Percentiles rank a stretch among this genome's conserved stretches.
These are phyloP conservation scores for Andricus curvator DNA, from an alignment of 2,888 invertebrate species.

Conservation along the genomic window DNA sequence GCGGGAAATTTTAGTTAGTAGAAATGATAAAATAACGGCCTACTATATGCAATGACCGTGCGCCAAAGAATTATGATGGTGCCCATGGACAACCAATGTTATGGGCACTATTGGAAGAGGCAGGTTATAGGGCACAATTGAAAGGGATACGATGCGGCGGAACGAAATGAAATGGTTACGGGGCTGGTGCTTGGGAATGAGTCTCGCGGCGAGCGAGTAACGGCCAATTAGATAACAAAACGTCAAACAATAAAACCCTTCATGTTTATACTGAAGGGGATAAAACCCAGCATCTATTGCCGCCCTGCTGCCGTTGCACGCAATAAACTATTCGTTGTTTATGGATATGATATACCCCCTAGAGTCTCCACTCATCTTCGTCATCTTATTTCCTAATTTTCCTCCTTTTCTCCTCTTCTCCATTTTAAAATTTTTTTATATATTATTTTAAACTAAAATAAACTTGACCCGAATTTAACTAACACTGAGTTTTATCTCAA, in stretches of 20 bases:
- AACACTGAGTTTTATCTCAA: too few relatives aligned
- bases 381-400: constrained; percentile 18
- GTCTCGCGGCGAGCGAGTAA: constrained; percentile 59
- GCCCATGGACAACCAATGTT: constrained; percentile 16
- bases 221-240: constrained; percentile 75
- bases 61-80: constrained; percentile 15
- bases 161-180: constrained; percentile 50
- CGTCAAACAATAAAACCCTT: constrained; percentile 73
- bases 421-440: neutral
- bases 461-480: too few relatives aligned
- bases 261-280: constrained; percentile 71
- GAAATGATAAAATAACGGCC: neutral
- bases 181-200: constrained; percentile 46
- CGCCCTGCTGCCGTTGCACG: constrained; percentile 52
- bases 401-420: neutral
- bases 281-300: constrained; percentile 65
- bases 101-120: constrained; percentile 42
- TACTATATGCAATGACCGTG: constrained; percentile 47
- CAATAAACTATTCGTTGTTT: constrained; percentile 64
- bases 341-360: constrained; percentile 60
- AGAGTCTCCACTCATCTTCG: constrained; percentile 49
- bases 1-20: neutral
- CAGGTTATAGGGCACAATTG: constrained; percentile 42
- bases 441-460: neutral
- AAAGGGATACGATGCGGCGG: constrained; percentile 42